Evolutionary conservation across 2,888 invertebrate species (phyloP).

Genomic region (Slavum lentiscoides): DNA sequence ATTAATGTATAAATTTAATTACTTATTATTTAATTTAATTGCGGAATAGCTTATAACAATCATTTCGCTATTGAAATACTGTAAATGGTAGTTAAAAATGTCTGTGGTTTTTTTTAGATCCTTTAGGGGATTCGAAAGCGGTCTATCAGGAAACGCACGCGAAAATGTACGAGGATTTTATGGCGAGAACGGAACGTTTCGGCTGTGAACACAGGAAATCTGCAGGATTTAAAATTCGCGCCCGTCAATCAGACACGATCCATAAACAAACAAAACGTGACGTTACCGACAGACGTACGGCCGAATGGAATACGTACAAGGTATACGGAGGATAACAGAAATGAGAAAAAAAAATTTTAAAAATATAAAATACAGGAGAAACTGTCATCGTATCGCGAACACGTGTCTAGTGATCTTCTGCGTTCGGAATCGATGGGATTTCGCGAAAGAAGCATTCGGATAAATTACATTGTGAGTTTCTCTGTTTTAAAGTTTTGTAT

Average conservation of each 20-base stretch:
- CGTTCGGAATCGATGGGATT: neutral
- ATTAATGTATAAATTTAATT: too few relatives aligned
- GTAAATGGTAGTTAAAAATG: too few relatives aligned
- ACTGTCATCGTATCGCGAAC: neutral
- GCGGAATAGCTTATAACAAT: too few relatives aligned
- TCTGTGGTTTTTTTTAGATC: neutral
- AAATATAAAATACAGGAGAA: constrained; percentile 12
- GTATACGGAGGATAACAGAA: neutral
- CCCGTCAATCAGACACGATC: neutral
- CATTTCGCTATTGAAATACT: too few relatives aligned
- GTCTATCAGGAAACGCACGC: neutral
- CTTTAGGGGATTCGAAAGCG: constrained; percentile 1
- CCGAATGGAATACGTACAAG: constrained; percentile 15
- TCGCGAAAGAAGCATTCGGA: constrained; percentile 28
- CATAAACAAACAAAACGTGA: neutral
- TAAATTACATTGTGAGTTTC: constrained; percentile 14
- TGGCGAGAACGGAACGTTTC: neutral
- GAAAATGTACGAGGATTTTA: neutral
- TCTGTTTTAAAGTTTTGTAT: too few relatives aligned
- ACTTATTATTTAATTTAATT: too few relatives aligned
- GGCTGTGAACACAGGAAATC: neutral
- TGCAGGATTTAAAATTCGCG: too few relatives aligned
- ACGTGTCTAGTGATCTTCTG: too few relatives aligned
- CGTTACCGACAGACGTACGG: neutral
- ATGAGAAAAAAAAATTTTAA: neutral